These are phyloP conservation scores for Panagrolaimus sp. DNA, from an alignment of 1,140 invertebrate species.

Conservation along the genomic window DNA sequence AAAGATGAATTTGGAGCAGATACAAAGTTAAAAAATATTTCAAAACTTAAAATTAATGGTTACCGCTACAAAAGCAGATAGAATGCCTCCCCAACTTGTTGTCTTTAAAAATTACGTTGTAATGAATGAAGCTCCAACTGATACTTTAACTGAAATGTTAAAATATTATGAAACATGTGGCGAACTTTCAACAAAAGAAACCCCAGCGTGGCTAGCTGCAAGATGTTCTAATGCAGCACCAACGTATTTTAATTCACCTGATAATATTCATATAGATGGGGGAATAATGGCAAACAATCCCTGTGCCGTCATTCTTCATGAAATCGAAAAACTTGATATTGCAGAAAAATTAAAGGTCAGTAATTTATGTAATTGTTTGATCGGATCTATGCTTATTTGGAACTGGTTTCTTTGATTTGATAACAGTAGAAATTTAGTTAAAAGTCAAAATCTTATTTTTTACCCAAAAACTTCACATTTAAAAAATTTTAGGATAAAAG, in stretches of 20 bases:
- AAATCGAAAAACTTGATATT: conserved; percentile 77
- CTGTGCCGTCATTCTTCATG: conserved; percentile 82
- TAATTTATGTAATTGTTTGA: too few species aligned
- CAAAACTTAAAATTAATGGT: conserved; percentile 67
- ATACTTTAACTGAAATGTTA: too few species aligned
- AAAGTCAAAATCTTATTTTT: too few species aligned
- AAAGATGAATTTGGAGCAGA: conserved; percentile 75
- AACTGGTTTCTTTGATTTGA: too few species aligned
- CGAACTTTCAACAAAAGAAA: conserved; percentile 60
- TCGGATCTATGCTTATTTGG: too few species aligned
- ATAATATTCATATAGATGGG: conserved; percentile 73
- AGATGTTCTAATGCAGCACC: conserved; percentile 76
- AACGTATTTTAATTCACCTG: conserved; percentile 73
- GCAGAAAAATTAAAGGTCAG: too few species aligned
- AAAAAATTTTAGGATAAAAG: conserved; percentile 14
- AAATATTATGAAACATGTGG: too few species aligned
- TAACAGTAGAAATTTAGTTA: neutral
- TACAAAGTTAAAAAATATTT: neutral
- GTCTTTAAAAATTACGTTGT: conserved; percentile 82
- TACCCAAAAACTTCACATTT: too few species aligned
- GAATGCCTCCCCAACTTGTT: conserved; percentile 82
- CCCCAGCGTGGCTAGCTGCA: conserved; percentile 38
- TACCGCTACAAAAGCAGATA: conserved; percentile 79
- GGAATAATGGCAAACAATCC: conserved; percentile 93
- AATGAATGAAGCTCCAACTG: too few species aligned